These are phyloP conservation scores for Noctua fimbriata DNA, from an alignment of 2,888 invertebrate species.

Conservation along the genomic window DNA sequence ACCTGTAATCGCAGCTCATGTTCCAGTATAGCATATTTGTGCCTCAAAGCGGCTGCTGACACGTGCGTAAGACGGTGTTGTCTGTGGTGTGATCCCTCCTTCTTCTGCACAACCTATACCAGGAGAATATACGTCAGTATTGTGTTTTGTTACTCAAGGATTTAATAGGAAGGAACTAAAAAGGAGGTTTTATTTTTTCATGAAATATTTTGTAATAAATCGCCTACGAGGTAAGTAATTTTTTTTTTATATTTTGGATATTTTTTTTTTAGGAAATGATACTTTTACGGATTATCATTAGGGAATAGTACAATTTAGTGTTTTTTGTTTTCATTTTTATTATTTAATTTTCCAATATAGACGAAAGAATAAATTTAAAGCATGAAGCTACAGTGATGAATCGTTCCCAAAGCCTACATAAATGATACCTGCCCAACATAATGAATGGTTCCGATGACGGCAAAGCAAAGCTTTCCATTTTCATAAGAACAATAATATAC, in stretches of 20 bases:
- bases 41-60: constrained; percentile 85
- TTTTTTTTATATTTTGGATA: background rate
- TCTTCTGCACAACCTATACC: constrained; percentile 86
- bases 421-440: constrained; percentile 63
- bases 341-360: constrained; percentile 29
- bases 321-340: background rate
- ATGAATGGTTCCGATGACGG: constrained; percentile 66
- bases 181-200: background rate
- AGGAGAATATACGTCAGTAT: constrained; percentile 38
- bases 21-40: constrained; percentile 88
- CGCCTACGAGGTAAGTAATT: background rate
- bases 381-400: constrained; percentile 72
- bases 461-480: constrained; percentile 71
- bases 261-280: background rate
- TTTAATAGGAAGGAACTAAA: no score
- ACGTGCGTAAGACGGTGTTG: constrained; percentile 84
- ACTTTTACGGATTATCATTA: background rate
- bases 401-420: constrained; percentile 69
- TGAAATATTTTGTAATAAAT: background rate
- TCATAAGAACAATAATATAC: constrained; percentile 51
- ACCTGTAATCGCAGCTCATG: constrained; percentile 88
- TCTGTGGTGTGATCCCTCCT: constrained; percentile 79
- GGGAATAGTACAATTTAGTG: background rate
- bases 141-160: background rate
- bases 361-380: constrained; percentile 63